Conservation (phyloP, 2,113 vertebrate genomes). For the Alethe diademata region DNA sequence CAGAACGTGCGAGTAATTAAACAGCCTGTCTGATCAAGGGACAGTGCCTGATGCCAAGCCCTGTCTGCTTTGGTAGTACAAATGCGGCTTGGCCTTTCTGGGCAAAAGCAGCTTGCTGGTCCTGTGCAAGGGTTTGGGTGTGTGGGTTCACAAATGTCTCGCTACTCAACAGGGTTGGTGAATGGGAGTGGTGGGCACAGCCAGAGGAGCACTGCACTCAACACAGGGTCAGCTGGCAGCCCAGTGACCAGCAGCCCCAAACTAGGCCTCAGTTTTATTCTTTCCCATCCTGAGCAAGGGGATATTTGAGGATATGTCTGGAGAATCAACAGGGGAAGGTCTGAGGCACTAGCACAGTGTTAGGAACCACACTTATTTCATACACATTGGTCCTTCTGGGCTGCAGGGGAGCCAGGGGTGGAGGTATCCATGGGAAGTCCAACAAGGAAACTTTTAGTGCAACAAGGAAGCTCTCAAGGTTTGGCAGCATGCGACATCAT, state of each 20-base stretch:
- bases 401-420: background rate
- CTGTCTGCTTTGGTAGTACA: background rate
- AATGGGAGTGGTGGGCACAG: background rate
- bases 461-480: background rate
- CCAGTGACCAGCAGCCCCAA: background rate
- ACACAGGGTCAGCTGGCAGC: background rate
- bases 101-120: background rate
- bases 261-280: background rate
- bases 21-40: background rate
- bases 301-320: background rate
- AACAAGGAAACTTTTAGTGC: background rate
- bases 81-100: background rate
- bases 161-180: background rate
- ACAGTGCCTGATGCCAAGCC: background rate
- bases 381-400: background rate
- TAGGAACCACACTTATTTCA: background rate
- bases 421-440: background rate
- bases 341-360: background rate
- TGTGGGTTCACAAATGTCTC: background rate
- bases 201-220: background rate
- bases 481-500: background rate
- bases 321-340: background rate
- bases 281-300: background rate
- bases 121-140: background rate
- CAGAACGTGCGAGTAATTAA: background rate